Conservation (phyloP, 2,888 invertebrate genomes). For the Tolmerus cingulatus region DNA sequence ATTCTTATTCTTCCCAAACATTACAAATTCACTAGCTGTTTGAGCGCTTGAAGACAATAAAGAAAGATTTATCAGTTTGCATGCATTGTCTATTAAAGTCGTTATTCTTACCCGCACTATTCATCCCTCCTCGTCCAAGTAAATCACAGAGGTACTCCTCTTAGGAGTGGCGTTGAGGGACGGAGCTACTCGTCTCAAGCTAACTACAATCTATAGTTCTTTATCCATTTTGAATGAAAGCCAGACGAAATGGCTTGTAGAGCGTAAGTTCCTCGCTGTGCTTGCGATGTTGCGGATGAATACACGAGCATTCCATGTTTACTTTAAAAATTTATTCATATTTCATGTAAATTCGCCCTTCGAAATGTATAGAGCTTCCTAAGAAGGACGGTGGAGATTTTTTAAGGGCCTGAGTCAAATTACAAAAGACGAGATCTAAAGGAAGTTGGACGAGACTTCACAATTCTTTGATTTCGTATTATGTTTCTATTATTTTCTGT, state of each 20-base stretch:
- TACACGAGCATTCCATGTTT: neutral
- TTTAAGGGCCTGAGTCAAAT: neutral
- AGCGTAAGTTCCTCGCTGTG: neutral
- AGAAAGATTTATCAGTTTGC: neutral
- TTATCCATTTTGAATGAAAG: neutral
- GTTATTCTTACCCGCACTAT: neutral
- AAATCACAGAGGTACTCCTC: neutral
- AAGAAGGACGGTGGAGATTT: neutral
- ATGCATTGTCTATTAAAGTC: neutral
- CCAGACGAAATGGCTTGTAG: neutral
- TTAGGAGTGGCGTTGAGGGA: neutral
- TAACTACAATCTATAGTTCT: neutral
- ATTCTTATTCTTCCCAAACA: neutral
- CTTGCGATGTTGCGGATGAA: neutral
- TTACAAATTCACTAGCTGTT: neutral
- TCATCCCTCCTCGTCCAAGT: neutral
- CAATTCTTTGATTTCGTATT: neutral
- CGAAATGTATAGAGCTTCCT: neutral
- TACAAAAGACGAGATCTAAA: neutral
- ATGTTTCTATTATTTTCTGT: neutral
- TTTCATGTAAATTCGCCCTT: neutral
- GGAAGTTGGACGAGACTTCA: neutral
- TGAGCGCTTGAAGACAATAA: neutral
- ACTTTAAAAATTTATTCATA: conserved; percentile 3
- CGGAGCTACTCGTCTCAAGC: neutral